Percentiles rank a stretch among this genome's conserved stretches.
phyloP scores from a whole-genome alignment of 1,140 invertebrate genomes.

The Formica exsecta region DNA sequence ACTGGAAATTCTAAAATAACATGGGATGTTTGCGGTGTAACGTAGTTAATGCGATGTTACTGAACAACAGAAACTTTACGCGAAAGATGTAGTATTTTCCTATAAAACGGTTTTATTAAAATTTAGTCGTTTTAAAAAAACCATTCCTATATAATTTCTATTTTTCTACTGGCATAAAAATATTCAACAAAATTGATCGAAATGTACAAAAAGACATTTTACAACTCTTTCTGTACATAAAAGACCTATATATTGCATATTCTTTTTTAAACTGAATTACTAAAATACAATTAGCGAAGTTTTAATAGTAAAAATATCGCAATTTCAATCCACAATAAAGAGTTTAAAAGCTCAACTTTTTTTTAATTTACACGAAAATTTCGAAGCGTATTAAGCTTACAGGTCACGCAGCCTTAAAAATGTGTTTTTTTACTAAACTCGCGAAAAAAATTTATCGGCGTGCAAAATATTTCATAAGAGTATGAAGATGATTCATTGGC shows the following conservation, averaged over 20 bases:
- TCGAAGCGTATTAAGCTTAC: background rate
- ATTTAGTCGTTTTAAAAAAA: background rate
- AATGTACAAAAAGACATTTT: slow-evolving; percentile 3
- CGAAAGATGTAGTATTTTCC: background rate
- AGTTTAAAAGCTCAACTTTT: background rate
- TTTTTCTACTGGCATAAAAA: background rate
- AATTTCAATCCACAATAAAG: background rate
- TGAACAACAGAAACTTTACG: background rate
- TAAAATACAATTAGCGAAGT: background rate
- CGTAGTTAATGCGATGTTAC: background rate
- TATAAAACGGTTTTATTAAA: background rate
- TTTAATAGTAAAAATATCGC: too few species aligned
- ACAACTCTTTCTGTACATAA: background rate
- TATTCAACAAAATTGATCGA: background rate
- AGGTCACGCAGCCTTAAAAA: background rate
- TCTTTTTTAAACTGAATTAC: background rate
- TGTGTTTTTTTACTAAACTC: background rate
- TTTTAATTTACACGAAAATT: background rate
- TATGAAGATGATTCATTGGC: slow-evolving; percentile 25
- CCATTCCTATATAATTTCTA: background rate
- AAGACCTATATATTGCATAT: background rate
- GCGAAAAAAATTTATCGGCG: slow-evolving; percentile 7
- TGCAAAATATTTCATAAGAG: slow-evolving; percentile 32
- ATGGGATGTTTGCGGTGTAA: background rate
- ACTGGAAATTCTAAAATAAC: background rate